These are phyloP conservation scores for Lepilemur septentrionalis DNA, from an alignment of 2,797 vertebrate species.

Conservation along the genomic window DNA sequence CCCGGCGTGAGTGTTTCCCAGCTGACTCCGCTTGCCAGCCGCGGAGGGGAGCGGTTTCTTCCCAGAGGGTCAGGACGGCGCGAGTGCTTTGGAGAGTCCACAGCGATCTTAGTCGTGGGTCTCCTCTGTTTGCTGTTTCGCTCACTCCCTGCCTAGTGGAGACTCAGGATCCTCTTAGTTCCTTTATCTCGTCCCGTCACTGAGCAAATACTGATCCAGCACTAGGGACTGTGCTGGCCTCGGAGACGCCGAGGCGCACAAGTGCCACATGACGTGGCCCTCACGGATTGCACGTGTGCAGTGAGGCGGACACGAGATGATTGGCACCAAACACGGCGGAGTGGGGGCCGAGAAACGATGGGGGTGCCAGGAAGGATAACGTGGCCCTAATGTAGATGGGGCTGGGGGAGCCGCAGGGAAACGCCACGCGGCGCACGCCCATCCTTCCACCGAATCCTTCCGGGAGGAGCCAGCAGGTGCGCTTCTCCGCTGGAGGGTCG, in stretches of 20 bases:
- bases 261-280: neutral
- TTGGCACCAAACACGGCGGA: neutral
- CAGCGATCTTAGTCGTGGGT: accelerated
- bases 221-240: accelerated
- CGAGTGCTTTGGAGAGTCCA: neutral
- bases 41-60: neutral
- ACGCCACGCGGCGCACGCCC: accelerated
- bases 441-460: accelerated
- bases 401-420: neutral
- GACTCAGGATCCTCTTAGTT: neutral
- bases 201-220: neutral
- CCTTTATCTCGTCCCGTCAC: accelerated
- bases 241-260: accelerated
- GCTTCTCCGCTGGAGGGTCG: accelerated
- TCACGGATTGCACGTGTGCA: accelerated
- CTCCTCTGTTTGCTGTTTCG: neutral
- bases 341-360: neutral
- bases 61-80: accelerated
- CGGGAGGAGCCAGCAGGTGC: neutral
- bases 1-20: accelerated
- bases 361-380: no score
- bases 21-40: accelerated
- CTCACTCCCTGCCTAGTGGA: accelerated
- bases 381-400: accelerated
- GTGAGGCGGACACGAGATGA: accelerated